Percentiles rank a stretch among this genome's conserved stretches.
phyloP scores from a whole-genome alignment of 1,140 invertebrate genomes.

The Thrips palmi region DNA sequence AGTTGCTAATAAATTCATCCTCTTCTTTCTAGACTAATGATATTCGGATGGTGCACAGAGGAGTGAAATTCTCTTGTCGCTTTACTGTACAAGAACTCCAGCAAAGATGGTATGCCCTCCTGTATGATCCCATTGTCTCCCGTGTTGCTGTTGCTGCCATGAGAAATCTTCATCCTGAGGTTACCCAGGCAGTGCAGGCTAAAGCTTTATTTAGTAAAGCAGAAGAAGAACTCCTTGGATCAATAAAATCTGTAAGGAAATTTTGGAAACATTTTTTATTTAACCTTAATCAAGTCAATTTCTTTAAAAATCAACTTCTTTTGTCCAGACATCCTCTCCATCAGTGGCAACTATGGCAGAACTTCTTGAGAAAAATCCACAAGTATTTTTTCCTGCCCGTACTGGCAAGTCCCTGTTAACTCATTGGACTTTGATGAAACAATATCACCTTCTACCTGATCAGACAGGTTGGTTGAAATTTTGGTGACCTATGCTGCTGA shows the following conservation, averaged over 20 bases:
- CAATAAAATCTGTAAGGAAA: conserved; percentile 58
- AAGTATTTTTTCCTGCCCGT: conserved; percentile 70
- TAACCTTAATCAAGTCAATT: conserved; percentile 4
- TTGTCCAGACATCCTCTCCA: conserved; percentile 35
- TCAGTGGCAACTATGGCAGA: conserved; percentile 67
- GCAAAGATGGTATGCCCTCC: conserved; percentile 84
- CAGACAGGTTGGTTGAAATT: conserved; percentile 47
- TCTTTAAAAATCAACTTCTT: conserved; percentile 3
- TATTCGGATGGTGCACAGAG: conserved; percentile 66
- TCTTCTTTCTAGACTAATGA: conserved; percentile 56
- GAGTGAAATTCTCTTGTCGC: conserved; percentile 89
- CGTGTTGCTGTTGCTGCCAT: conserved; percentile 79
- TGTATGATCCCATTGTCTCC: conserved; percentile 80
- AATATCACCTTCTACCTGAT: conserved; percentile 81
- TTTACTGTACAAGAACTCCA: conserved; percentile 89
- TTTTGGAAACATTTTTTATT: conserved; percentile 2
- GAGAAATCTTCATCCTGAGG: conserved; percentile 80
- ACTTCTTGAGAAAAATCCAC: conserved; percentile 64
- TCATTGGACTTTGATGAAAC: conserved; percentile 87
- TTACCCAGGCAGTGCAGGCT: conserved; percentile 67
- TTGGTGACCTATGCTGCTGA: too few relatives aligned
- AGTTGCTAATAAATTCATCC: conserved; percentile 15
- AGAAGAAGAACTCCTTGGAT: conserved; percentile 75
- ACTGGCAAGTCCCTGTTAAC: conserved; percentile 67
- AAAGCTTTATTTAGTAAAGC: conserved; percentile 74